A percentile compares a stretch with the other conserved stretches of the same genome.
Evolutionary conservation across 2,113 vertebrate genomes (phyloP).

Genomic region (Mohoua ochrocephala): DNA sequence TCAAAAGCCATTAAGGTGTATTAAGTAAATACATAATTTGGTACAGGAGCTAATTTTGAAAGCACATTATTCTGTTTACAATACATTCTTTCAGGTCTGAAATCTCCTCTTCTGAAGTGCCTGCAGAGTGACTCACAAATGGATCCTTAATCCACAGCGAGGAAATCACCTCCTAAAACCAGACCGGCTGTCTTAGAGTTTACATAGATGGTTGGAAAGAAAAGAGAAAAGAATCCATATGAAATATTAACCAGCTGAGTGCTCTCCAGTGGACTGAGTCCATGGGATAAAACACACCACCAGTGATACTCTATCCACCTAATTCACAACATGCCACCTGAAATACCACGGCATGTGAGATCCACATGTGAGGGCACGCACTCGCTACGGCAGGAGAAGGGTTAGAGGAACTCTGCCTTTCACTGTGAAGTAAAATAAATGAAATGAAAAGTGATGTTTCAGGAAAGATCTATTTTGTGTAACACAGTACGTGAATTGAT

Average conservation of each 20-base stretch:
- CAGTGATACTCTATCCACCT: constrained; percentile 4
- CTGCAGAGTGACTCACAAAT: constrained; percentile 52
- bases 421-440: neutral
- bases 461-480: constrained; percentile 7
- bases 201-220: constrained; percentile 58
- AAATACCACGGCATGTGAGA: neutral
- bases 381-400: neutral
- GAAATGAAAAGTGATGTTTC: constrained; percentile 1
- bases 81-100: constrained; percentile 60
- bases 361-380: neutral
- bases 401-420: neutral
- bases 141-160: constrained; percentile 47
- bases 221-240: constrained; percentile 38
- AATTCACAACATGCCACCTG: constrained; percentile 8
- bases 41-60: constrained; percentile 67
- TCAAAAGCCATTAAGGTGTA: constrained; percentile 70
- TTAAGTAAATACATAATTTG: constrained; percentile 72
- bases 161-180: constrained; percentile 58
- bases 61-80: constrained; percentile 66
- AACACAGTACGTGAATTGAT: neutral
- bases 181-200: constrained; percentile 42
- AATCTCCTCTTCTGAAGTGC: constrained; percentile 46
- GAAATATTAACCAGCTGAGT: constrained; percentile 63
- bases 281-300: constrained; percentile 4
- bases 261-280: constrained; percentile 2